Base-by-base conservation (phyloP, 2,888 invertebrate species). In the Bimastos eiseni region DNA sequence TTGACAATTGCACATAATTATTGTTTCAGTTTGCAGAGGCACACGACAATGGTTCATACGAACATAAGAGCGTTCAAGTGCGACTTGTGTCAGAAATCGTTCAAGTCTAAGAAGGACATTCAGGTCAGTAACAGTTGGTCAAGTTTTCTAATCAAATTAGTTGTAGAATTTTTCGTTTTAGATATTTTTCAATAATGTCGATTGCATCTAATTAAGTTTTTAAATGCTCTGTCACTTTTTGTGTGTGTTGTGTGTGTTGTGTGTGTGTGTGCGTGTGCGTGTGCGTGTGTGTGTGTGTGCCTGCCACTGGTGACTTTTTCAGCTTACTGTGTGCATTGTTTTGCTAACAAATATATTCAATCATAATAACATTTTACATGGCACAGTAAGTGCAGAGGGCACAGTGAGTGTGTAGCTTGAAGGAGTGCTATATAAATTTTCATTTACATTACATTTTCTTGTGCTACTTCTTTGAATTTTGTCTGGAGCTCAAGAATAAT, bases 51-150 rank as follows among this genome's bases (percentile, higher is more conserved):
- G 30, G 91, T 91, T 21, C 93, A 93, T 90, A 91, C 90, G 15
- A 91, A 91, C 36, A 91, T 90, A 24, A 90, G 92, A 55, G 92
- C 91, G 0, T 93, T 91, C 89, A 70, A 44, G 3, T 93, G 92
- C 55, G 88, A 89, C n/a, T 86, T 90, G 8, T 93, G 93, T 90
- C 88, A 86, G 17, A 92, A 90, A 44, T 38, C 41, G 30, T 92
- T 92, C 91, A 92, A 92, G 88, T 92, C 92, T 34, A 92, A 91
- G 90, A 92, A 92, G 83, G 92, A 92, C 83, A 89, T 92, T 17
- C 91, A 89, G 86, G 92, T 92, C 84, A 84, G 90, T 33, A 11
- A 21, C 24, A 38, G 34, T n/a, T n/a, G 30, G 24, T n/a, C n/a
- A n/a, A n/a, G n/a, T 33, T 44, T 33, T 36, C n/a, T 6, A 15